Evolutionary conservation across 2,797 vertebrate genomes (phyloP).

Genomic region (Onychomys arenicola): DNA sequence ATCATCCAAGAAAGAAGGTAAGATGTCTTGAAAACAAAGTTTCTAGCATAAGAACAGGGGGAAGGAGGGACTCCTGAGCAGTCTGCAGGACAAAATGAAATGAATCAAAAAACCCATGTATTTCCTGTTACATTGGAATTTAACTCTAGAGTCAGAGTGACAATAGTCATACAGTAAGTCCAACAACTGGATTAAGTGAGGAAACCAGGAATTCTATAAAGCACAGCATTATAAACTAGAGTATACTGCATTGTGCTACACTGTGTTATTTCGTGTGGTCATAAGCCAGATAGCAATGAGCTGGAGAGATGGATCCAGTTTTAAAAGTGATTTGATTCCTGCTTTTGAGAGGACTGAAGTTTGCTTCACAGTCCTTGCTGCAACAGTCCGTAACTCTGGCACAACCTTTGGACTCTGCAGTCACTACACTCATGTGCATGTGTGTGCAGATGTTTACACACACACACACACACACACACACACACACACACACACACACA

Average conservation of each 20-base stretch:
- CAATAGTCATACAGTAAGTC: neutral
- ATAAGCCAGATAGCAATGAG: neutral
- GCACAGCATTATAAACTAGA: neutral
- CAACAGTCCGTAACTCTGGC: neutral
- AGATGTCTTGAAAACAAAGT: neutral
- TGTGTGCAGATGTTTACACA: no score
- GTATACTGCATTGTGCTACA: neutral
- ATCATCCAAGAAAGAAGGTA: neutral
- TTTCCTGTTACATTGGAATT: neutral
- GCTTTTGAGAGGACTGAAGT: neutral
- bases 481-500: neutral
- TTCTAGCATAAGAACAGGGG: neutral
- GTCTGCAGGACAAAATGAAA: neutral
- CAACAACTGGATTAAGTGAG: conserved; percentile 19
- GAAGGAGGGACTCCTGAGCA: neutral
- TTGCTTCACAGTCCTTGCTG: neutral
- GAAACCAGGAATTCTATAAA: conserved; percentile 18
- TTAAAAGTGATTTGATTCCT: neutral
- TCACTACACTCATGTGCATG: neutral
- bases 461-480: neutral
- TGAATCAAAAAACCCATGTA: neutral
- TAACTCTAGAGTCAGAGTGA: neutral
- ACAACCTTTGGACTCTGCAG: neutral
- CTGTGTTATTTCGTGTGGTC: neutral
- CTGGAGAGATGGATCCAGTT: neutral